These are phyloP conservation scores for Eulithis testata DNA, from an alignment of 2,888 invertebrate species.

Conservation along the genomic window DNA sequence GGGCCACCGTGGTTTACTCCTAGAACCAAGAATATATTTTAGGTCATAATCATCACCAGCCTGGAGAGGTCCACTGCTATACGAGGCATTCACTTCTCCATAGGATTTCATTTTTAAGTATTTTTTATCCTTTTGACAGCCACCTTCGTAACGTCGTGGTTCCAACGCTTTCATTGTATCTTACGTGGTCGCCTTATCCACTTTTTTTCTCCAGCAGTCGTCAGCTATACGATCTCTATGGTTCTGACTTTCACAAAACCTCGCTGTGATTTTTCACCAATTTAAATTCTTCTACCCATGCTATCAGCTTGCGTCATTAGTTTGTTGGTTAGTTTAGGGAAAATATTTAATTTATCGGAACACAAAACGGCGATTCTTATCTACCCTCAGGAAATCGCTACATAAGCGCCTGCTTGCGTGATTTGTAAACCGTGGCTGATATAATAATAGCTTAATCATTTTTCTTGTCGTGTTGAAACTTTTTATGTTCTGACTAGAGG, in stretches of 20 bases:
- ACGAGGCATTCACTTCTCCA: too few relatives aligned
- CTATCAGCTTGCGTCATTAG: conserved; percentile 35
- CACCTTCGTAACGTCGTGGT: too few relatives aligned
- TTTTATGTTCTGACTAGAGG: neutral
- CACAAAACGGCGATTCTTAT: conserved; percentile 43
- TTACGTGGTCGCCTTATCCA: too few relatives aligned
- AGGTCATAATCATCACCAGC: too few relatives aligned
- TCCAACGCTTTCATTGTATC: too few relatives aligned
- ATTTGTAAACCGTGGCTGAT: conserved; percentile 38
- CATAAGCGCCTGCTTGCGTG: conserved; percentile 42
- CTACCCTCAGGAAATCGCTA: conserved; percentile 41
- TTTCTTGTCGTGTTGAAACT: conserved; percentile 20
- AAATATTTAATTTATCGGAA: conserved; percentile 42
- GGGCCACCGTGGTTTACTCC: too few relatives aligned
- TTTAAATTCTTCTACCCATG: conserved; percentile 26
- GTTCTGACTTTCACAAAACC: neutral
- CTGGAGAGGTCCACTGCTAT: too few relatives aligned
- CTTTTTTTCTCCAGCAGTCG: too few relatives aligned
- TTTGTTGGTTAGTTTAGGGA: conserved; percentile 36
- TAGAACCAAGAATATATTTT: too few relatives aligned
- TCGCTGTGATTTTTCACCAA: conserved; percentile 44
- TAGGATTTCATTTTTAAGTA: too few relatives aligned
- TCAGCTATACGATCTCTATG: neutral
- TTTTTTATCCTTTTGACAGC: too few relatives aligned
- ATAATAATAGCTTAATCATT: conserved; percentile 33